phyloP scores from a whole-genome alignment of 2,113 vertebrate genomes.

The Lanius ludovicianus region DNA sequence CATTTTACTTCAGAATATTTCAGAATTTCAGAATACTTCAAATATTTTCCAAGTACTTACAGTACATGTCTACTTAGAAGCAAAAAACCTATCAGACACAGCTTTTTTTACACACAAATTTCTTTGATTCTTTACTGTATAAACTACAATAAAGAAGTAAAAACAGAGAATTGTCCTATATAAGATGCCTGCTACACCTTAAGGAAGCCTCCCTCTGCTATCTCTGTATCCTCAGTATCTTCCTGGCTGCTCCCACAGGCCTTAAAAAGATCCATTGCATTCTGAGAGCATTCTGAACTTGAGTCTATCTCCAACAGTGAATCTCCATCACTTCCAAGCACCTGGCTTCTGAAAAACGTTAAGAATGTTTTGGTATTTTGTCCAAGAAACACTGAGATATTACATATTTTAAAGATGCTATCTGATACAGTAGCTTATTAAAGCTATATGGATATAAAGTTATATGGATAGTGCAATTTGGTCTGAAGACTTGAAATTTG shows the following conservation, averaged over 20 bases:
- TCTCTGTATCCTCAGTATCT: slow-evolving; percentile 69
- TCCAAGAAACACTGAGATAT: not conserved
- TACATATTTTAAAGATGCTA: not conserved
- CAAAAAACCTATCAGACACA: not conserved
- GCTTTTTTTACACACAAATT: not conserved
- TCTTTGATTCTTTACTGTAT: not conserved
- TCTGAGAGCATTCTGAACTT: slow-evolving; percentile 74
- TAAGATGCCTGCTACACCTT: slow-evolving; percentile 59
- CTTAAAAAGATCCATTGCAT: slow-evolving; percentile 69
- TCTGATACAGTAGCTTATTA: not conserved
- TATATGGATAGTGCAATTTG: not conserved
- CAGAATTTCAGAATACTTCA: not conserved
- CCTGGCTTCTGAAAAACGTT: slow-evolving; percentile 76
- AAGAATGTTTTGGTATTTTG: slow-evolving; percentile 56
- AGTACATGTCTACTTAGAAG: not conserved
- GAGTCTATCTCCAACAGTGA: slow-evolving; percentile 79
- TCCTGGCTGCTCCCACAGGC: slow-evolving; percentile 74
- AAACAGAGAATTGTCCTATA: not conserved
- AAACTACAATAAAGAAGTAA: not conserved
- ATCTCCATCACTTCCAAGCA: slow-evolving; percentile 79
- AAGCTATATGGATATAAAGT: not conserved
- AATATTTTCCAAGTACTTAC: not conserved
- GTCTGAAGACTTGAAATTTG: not conserved
- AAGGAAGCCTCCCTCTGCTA: slow-evolving; percentile 69
- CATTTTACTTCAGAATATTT: not conserved